Percentiles rank a stretch among this genome's conserved stretches.
phyloP scores from a whole-genome alignment of 2,113 vertebrate genomes.

The Aldabrachelys gigantea region DNA sequence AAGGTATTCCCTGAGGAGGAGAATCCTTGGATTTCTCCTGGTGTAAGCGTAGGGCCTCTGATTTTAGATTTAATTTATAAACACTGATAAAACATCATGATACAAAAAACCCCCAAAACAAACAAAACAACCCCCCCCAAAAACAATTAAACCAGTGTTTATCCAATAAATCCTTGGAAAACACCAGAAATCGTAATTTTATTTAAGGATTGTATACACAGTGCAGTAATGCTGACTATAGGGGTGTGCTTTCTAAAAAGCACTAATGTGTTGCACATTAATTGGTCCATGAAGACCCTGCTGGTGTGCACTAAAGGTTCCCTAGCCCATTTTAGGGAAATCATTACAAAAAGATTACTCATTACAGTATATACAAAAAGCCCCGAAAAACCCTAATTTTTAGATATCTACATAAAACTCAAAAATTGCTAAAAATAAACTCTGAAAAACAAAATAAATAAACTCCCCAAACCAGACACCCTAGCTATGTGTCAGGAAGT shows the following conservation, averaged over 20 bases:
- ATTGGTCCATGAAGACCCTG: background rate
- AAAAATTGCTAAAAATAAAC: background rate
- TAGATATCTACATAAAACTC: background rate
- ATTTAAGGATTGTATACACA: background rate
- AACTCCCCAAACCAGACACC: background rate
- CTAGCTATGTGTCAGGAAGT: background rate
- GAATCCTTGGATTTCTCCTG: background rate
- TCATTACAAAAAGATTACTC: background rate
- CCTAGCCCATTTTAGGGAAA: background rate
- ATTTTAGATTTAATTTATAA: too few species aligned
- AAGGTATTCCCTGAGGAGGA: background rate
- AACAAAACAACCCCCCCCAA: too few species aligned
- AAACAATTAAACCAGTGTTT: background rate
- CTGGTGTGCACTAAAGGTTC: background rate
- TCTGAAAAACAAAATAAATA: background rate
- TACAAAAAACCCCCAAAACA: too few species aligned
- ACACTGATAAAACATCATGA: too few species aligned
- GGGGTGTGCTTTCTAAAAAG: background rate
- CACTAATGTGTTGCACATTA: background rate
- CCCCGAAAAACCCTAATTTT: background rate
- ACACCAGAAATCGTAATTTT: background rate
- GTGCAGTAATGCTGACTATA: background rate
- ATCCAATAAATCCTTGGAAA: background rate
- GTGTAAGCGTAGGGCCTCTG: too few species aligned
- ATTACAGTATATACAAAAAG: background rate